These are phyloP conservation scores for Saccostrea glomerata DNA, from an alignment of 1,140 invertebrate genomes.

Conservation along the genomic window DNA sequence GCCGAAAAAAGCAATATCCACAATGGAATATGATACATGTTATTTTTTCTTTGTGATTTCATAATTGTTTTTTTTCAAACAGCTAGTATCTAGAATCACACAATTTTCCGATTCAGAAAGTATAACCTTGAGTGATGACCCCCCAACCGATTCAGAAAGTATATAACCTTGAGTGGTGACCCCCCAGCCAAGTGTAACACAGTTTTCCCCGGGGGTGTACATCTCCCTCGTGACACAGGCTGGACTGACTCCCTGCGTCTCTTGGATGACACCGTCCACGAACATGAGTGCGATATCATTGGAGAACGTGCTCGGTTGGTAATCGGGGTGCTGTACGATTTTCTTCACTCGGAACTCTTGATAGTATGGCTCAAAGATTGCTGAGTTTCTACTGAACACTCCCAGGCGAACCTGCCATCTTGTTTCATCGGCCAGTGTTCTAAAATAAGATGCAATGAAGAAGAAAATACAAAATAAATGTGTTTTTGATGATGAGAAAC, in stretches of 20 bases:
- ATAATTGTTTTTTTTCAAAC: too few relatives aligned
- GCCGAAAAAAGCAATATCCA: too few relatives aligned
- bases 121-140: not conserved
- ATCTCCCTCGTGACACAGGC: constrained; percentile 36
- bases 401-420: constrained; percentile 35
- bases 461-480: not conserved
- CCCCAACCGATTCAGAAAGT: constrained; percentile 11
- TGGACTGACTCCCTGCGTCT: constrained; percentile 30
- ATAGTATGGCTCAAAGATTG: constrained; percentile 3
- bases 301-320: not conserved
- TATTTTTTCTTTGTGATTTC: too few relatives aligned
- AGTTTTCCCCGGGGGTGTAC: constrained; percentile 19
- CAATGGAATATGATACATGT: too few relatives aligned
- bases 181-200: constrained; percentile 38
- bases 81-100: too few relatives aligned
- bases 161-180: not conserved
- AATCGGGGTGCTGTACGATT: constrained; percentile 30
- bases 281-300: constrained; percentile 48
- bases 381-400: not conserved
- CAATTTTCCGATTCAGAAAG: too few relatives aligned
- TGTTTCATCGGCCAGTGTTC: not conserved
- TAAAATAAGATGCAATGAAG: not conserved
- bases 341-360: constrained; percentile 40
- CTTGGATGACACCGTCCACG: constrained; percentile 27
- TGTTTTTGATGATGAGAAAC: not conserved